These are phyloP conservation scores for Palythoa caribaeorum DNA, from an alignment of 92 coral and sea anemone genomes.

Conservation along the genomic window DNA sequence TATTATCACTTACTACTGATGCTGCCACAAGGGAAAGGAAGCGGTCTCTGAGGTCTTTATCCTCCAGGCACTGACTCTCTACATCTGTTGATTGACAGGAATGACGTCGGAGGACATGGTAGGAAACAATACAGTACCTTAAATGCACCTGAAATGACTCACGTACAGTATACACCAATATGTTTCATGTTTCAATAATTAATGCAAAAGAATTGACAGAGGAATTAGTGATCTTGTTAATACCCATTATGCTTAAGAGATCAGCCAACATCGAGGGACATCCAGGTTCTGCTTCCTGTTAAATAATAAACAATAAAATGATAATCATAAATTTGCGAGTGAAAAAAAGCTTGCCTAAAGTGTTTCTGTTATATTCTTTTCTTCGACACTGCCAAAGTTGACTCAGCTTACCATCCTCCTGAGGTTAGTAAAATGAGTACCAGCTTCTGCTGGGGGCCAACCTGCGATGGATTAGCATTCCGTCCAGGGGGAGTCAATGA, in stretches of 20 bases:
- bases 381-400: too few relatives aligned
- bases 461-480: too few relatives aligned
- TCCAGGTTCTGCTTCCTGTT: conserved; percentile 77
- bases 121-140: conserved; percentile 79
- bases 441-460: too few relatives aligned
- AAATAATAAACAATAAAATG: not conserved
- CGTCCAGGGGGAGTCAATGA: too few relatives aligned
- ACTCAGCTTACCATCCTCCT: too few relatives aligned
- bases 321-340: not conserved
- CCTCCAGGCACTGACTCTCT: conserved; percentile 91
- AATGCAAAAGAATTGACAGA: conserved; percentile 71
- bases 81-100: conserved; percentile 96
- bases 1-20: conserved; percentile 71
- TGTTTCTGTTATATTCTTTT: too few relatives aligned
- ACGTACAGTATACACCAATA: conserved; percentile 53
- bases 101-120: conserved; percentile 74
- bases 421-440: too few relatives aligned
- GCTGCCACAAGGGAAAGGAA: conserved; percentile 91
- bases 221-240: conserved; percentile 74
- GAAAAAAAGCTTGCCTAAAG: too few relatives aligned
- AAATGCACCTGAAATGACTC: conserved; percentile 60
- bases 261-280: conserved; percentile 89
- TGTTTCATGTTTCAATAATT: conserved; percentile 53
- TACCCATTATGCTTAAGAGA: conserved; percentile 98
- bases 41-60: conserved; percentile 87